These are phyloP conservation scores for Ammospiza nelsoni DNA, from an alignment of 2,113 vertebrate species.

Conservation along the genomic window DNA sequence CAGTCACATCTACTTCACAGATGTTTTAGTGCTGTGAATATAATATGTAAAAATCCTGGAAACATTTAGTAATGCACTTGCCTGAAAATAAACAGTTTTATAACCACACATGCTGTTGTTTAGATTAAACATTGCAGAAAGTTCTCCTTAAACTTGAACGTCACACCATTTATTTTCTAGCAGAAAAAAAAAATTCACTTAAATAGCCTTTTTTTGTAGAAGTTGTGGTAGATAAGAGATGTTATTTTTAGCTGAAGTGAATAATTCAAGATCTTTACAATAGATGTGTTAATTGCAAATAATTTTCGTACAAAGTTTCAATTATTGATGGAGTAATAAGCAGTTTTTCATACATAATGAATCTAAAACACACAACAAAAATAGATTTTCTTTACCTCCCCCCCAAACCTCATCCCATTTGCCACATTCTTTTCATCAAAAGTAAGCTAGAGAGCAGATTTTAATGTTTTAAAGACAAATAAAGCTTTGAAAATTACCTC, in stretches of 20 bases:
- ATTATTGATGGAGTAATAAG: conserved; percentile 68
- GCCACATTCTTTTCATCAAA: conserved; percentile 61
- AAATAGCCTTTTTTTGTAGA: conserved; percentile 41
- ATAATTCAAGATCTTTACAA: conserved; percentile 65
- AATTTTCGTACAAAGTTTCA: conserved; percentile 65
- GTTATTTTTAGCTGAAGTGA: conserved; percentile 65
- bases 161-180: conserved; percentile 67
- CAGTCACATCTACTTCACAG: conserved; percentile 73
- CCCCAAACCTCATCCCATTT: background rate
- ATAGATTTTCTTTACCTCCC: background rate
- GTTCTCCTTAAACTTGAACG: conserved; percentile 69
- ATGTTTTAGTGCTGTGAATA: conserved; percentile 72
- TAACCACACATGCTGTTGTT: conserved; percentile 74
- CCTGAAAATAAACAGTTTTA: conserved; percentile 80
- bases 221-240: conserved; percentile 51
- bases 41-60: conserved; percentile 75
- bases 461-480: conserved; percentile 79
- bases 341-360: conserved; percentile 40
- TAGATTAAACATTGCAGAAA: conserved; percentile 70
- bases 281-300: conserved; percentile 67
- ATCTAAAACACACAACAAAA: conserved; percentile 32
- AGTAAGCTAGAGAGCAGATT: conserved; percentile 69
- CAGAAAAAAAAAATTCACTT: conserved; percentile 28
- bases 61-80: conserved; percentile 77
- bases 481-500: conserved; percentile 86